Evolutionary conservation across 2,113 vertebrate species (phyloP), one percentile per base, ranked within the genome.

Genomic region (Microcebus lehilahytsara): DNA sequence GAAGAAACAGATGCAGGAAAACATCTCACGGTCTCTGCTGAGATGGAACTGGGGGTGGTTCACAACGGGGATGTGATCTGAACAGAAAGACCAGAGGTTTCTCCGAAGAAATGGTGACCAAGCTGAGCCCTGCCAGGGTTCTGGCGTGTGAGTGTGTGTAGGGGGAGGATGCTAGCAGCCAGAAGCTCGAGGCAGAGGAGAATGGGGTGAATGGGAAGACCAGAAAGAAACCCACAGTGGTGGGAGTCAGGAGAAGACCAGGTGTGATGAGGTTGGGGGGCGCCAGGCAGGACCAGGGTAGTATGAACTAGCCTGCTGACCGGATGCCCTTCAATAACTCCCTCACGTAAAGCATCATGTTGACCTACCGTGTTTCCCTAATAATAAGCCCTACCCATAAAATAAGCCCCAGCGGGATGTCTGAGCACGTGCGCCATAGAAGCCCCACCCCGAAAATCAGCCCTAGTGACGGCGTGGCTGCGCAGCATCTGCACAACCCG

Each of bases 61-160:
- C 56, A 0, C 2, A 42, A 56, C n/a, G 23, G 56, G 10, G 11
- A 19, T 0, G 0, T n/a, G 1, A 74, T 34, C 23, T 60, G 7
- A 6, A 40, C 0, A 53, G n/a, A 62, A 71, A 67, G 6, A 79
- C 3, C 0, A 17, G 25, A 20, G 69, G 2, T 67, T 92, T 58
- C 51, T 72, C 67, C n/a, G 49, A 77, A 72, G 46, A 83, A 60
- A 32, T 42, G 13, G 72, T 32, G 25, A 58, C n/a, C 37, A 19
- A 92, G 32, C 32, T 32, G 77, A 85, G 22, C 60, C 56, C 0
- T 77, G 0, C 23, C 34, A 78, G 1, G 9, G 32, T 2, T 53
- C 12, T 58, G 19, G 40, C 42, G 11, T 62, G 83, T 1, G 42
- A 5, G 64, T 17, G n/a, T 64, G 12, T 71, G 14, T 78, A 49